Evolutionary conservation across 2,113 vertebrate genomes (phyloP).

Genomic region (Sphaerodactylus townsendi): DNA sequence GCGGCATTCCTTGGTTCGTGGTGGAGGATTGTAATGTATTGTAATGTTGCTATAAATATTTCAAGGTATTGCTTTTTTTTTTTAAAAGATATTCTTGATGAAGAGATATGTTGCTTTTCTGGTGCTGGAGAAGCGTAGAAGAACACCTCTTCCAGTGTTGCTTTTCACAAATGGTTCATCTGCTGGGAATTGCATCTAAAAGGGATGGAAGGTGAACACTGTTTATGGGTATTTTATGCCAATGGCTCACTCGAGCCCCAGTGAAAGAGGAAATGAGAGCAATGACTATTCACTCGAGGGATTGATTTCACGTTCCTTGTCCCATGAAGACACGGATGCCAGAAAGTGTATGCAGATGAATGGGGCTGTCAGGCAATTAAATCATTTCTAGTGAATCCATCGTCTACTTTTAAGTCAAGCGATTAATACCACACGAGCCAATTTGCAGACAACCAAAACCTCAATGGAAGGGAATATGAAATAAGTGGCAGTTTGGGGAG

Average conservation of each 20-base stretch:
- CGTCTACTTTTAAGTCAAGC: background rate
- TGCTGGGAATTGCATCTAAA: constrained; percentile 64
- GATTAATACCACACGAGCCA: background rate
- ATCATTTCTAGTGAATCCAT: background rate
- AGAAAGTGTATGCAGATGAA: constrained; percentile 26
- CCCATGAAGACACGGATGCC: constrained; percentile 11
- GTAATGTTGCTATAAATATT: constrained; percentile 75
- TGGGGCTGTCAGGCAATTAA: background rate
- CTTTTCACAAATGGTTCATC: constrained; percentile 77
- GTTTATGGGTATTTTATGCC: constrained; percentile 69
- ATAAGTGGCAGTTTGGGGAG: too few species aligned
- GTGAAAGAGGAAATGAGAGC: constrained; percentile 58
- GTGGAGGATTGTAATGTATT: constrained; percentile 64
- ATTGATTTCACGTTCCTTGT: constrained; percentile 54
- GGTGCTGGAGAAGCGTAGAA: too few species aligned
- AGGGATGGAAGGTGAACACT: constrained; percentile 68
- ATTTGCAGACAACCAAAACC: background rate
- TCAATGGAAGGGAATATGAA: background rate
- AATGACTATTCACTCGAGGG: constrained; percentile 56
- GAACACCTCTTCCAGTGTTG: constrained; percentile 71
- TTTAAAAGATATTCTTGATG: constrained; percentile 75
- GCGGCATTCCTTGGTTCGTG: constrained; percentile 62
- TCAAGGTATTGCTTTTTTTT: constrained; percentile 77
- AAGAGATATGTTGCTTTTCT: too few species aligned
- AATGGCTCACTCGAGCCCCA: constrained; percentile 41